Base-by-base conservation (phyloP, 2,113 vertebrate genomes). In the Pungitius pungitius region DNA sequence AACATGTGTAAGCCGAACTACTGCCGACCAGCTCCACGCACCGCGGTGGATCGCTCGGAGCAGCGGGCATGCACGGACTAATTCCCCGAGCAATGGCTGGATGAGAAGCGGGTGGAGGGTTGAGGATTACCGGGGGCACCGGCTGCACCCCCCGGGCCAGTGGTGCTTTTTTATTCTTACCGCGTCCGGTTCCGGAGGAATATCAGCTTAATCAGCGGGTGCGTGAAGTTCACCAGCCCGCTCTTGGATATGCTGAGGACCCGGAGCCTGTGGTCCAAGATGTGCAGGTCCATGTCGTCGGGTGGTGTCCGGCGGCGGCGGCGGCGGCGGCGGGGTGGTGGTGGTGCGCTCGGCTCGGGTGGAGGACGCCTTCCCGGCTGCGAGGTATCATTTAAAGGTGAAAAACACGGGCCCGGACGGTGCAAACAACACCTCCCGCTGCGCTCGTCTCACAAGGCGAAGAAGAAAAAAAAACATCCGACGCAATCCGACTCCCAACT, bases 201-300 rank as follows among this genome's bases (percentile, higher is more conserved):
- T 61, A 95, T 93, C 20, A 95, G 89, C 24, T 95, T 95, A 33
- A 95, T 93, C 26, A 95, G 88, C 0, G 94, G 90, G 75, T 95
- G 93, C 8, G 94, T 95, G 79, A 90, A 95, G 57, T 89, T 60
- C 37, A 91, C 83, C 69, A 95, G 86, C 9, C 93, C 94, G 1
- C 64, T 91, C 81, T 93, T 94, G 86, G 90, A 82, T 73, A 95
- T 94, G 80, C 93, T 93, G 59, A 92, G 94, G 55, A 95, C 94
- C 74, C 92, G 91, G 20, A 95, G 91, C 63, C 90, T 88, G 79
- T 95, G 94, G 70, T 95, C 94, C 73, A 95, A 30, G 43, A 95
- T 95, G 86, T 95, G 94, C 68, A 95, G 70, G 69, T 95, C 94
- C 94, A 95, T 95, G 7, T 54, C 83, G 24, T 52, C 62, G 22